These are phyloP conservation scores for Wiebesia pumilae DNA, from an alignment of 1,140 invertebrate species.

Conservation along the genomic window DNA sequence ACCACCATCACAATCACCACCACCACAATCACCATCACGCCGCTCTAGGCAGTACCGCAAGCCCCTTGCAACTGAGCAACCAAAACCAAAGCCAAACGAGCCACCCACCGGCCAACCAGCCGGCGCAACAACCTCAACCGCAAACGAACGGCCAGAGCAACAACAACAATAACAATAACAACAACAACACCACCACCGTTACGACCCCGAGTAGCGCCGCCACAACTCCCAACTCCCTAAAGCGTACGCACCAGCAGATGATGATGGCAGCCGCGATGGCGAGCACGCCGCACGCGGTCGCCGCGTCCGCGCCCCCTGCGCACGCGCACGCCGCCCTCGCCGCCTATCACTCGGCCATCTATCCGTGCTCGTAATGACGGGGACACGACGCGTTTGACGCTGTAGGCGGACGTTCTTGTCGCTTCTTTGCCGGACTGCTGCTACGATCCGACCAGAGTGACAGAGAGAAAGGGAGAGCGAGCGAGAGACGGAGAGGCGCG, in stretches of 20 bases:
- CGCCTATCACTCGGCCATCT: conserved; percentile 75
- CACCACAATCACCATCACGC: conserved; percentile 76
- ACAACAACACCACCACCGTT: conserved; percentile 64
- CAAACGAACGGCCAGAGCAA: not conserved
- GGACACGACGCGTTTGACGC: not conserved
- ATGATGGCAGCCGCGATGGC: conserved; percentile 75
- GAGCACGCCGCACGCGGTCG: conserved; percentile 72
- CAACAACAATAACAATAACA: conserved; percentile 51
- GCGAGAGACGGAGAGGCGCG: not conserved
- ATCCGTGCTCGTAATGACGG: conserved; percentile 75
- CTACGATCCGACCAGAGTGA: no score
- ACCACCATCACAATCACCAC: conserved; percentile 75
- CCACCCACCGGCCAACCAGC: conserved; percentile 66
- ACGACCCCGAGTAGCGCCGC: conserved; percentile 75
- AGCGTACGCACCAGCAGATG: conserved; percentile 76
- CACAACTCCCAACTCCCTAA: conserved; percentile 77
- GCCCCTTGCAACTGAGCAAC: conserved; percentile 77
- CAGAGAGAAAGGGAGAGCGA: no score
- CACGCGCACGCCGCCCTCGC: conserved; percentile 75
- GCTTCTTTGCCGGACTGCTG: no score
- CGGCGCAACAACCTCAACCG: conserved; percentile 62
- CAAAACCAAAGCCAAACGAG: conserved; percentile 75
- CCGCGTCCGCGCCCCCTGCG: conserved; percentile 73
- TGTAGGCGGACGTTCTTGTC: not conserved
- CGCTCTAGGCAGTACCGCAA: conserved; percentile 77